Conservation (phyloP, 2,113 vertebrate genomes). For the crab-eating macaque (Macaca fascicularis) region T2T-MFA8v1.1 NC_132903.1:651501-652000, state of each 20-base stretch:
- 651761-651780: background rate
- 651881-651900: too few species aligned
- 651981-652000: too few species aligned
- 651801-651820: background rate
- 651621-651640: fast-evolving
- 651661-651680: too few species aligned
- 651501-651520: background rate
- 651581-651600: fast-evolving
- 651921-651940: fast-evolving
- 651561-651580: background rate
- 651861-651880: background rate
- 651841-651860: too few species aligned
- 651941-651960: background rate
- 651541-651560: background rate
- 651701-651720: background rate
- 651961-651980: fast-evolving
- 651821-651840: too few species aligned
- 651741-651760: too few species aligned
- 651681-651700: too few species aligned
- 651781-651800: background rate
- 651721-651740: fast-evolving
- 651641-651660: background rate
- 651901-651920: too few species aligned
- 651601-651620: background rate
- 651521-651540: background rate